These are phyloP conservation scores for Catharus ustulatus DNA, from an alignment of 2,797 vertebrate genomes.

Conservation along the genomic window DNA sequence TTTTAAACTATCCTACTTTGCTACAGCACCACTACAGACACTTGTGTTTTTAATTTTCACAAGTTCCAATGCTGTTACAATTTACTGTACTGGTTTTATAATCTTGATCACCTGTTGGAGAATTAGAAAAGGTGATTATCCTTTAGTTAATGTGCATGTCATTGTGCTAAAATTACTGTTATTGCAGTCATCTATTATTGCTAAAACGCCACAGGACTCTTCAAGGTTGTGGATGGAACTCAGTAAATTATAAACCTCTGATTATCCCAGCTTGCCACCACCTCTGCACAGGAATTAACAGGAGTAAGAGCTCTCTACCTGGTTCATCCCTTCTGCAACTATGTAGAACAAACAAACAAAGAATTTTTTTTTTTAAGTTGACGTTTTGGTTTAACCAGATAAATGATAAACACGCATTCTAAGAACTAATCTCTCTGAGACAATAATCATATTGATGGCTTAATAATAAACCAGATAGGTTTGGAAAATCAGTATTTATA, in stretches of 20 bases:
- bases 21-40: neutral
- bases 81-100: neutral
- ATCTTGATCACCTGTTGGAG: neutral
- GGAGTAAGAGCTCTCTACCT: neutral
- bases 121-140: neutral
- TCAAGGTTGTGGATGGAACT: neutral
- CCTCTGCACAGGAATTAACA: neutral
- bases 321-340: neutral
- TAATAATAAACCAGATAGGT: neutral
- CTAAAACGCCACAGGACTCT: neutral
- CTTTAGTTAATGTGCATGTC: neutral
- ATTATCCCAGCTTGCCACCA: neutral
- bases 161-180: neutral
- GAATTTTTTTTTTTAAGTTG: fast-evolving
- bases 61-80: neutral
- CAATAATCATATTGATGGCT: neutral
- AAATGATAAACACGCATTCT: neutral
- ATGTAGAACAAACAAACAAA: neutral
- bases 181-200: neutral
- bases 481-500: neutral
- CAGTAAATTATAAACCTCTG: neutral
- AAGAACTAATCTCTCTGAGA: neutral
- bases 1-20: neutral
- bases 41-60: neutral
- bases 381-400: neutral